phyloP scores from a whole-genome alignment of 2,113 vertebrate genomes.

The Chroicocephalus ridibundus region DNA sequence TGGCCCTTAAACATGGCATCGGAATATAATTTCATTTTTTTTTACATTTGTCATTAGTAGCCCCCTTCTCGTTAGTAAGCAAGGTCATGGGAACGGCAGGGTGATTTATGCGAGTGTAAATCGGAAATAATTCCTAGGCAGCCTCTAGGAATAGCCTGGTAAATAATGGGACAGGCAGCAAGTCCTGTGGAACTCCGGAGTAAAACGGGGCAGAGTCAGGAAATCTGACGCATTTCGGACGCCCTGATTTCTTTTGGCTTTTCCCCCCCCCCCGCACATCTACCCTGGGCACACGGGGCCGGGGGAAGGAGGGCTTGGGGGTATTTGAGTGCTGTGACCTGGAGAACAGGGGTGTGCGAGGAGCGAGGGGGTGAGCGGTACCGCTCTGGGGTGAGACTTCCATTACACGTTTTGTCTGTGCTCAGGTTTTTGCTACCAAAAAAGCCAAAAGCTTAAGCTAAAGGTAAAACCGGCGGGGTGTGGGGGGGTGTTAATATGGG shows the following conservation, averaged over 20 bases:
- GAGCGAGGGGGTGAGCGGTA: not conserved
- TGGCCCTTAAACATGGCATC: rapidly evolving
- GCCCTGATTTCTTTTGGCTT: not conserved
- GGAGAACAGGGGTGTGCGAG: not conserved
- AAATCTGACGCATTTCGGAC: not conserved
- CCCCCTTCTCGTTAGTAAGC: not conserved
- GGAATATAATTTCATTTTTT: not conserved
- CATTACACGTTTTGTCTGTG: not conserved
- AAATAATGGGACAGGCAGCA: not conserved
- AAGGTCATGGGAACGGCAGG: not conserved
- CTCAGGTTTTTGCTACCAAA: not conserved
- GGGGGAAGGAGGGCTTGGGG: not conserved
- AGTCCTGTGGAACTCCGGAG: rapidly evolving
- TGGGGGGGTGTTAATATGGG: not conserved
- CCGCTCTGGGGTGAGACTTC: rapidly evolving
- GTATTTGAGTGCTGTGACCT: not conserved
- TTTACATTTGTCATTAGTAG: not conserved
- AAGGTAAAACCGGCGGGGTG: not conserved
- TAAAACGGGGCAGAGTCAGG: not conserved
- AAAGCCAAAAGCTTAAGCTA: not conserved
- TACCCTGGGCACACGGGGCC: rapidly evolving
- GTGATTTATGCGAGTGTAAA: rapidly evolving
- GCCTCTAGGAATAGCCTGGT: not conserved
- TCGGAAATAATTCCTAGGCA: not conserved
- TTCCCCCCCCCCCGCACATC: not conserved